Conservation (phyloP, 2,113 vertebrate species). For the Nyctibius bracteatus region DNA sequence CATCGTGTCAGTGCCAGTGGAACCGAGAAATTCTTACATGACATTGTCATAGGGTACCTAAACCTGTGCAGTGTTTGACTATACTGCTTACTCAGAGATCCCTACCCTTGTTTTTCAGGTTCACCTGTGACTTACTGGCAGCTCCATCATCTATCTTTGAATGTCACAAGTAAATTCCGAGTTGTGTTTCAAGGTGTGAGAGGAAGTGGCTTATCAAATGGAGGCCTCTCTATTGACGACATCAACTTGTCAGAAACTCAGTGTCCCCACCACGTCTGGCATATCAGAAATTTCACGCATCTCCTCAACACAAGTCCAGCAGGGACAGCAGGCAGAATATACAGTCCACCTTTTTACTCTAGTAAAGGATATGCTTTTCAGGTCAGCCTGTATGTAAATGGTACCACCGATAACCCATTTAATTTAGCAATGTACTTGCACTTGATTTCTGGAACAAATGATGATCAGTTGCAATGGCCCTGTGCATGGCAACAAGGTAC, state of each 20-base stretch:
- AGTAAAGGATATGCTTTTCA: constrained; percentile 88
- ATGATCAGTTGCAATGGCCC: constrained; percentile 82
- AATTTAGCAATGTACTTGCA: constrained; percentile 77
- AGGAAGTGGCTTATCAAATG: constrained; percentile 45
- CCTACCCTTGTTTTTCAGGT: constrained; percentile 52
- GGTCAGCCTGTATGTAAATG: constrained; percentile 72
- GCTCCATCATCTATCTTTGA: constrained; percentile 81
- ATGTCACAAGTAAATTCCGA: constrained; percentile 79
- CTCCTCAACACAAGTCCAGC: constrained; percentile 66
- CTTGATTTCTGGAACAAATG: constrained; percentile 83
- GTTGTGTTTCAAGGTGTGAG: constrained; percentile 83
- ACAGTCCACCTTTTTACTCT: constrained; percentile 85
- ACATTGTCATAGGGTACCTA: not conserved
- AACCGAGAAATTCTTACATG: not conserved
- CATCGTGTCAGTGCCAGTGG: not conserved
- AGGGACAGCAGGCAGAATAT: constrained; percentile 28
- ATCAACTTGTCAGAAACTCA: constrained; percentile 90
- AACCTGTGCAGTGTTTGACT: not conserved
- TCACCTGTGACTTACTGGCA: constrained; percentile 80
- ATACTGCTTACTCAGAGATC: not conserved
- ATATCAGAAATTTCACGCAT: constrained; percentile 80
- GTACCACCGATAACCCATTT: not conserved
- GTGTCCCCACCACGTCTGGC: constrained; percentile 88
- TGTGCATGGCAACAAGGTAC: constrained; percentile 87
- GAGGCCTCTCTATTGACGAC: constrained; percentile 90